Percentiles rank a stretch among this genome's conserved stretches.
Conservation (phyloP, 2,888 invertebrate genomes). For the Leptinotarsa rubiginosa region DNA sequence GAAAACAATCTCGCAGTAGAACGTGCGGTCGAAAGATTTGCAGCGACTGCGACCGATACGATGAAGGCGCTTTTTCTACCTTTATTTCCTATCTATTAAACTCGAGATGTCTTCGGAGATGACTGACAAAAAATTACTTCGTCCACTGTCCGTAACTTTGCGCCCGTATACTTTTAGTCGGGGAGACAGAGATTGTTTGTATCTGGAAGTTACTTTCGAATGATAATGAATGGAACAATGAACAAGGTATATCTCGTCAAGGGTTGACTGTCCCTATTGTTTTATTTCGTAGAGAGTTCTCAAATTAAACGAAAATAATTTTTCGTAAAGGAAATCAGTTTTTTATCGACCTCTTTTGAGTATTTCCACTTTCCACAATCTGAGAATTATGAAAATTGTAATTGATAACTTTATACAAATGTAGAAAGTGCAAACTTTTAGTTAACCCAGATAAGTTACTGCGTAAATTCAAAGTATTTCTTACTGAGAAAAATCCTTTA, state of each 20-base stretch:
- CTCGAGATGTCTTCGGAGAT: conserved; percentile 6
- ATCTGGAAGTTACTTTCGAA: background rate
- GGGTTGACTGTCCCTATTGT: too few relatives aligned
- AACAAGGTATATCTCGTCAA: background rate
- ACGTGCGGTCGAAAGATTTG: conserved; percentile 10
- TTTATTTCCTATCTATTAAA: conserved; percentile 15
- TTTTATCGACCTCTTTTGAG: too few relatives aligned
- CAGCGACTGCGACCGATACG: background rate
- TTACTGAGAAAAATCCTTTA: too few relatives aligned
- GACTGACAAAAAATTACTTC: conserved; percentile 5
- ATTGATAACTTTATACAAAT: too few relatives aligned
- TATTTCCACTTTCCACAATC: too few relatives aligned
- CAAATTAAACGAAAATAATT: too few relatives aligned
- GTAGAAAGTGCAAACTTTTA: too few relatives aligned
- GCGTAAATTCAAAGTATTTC: too few relatives aligned
- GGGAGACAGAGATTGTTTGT: background rate
- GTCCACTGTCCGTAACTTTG: background rate
- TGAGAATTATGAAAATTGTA: too few relatives aligned
- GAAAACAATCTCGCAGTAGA: background rate
- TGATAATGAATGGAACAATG: background rate
- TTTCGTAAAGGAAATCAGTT: too few relatives aligned
- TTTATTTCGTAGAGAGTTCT: too few relatives aligned
- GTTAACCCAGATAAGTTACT: too few relatives aligned
- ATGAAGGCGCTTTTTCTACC: conserved; percentile 11
- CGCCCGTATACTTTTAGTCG: background rate